Base-by-base conservation (phyloP, 2,888 invertebrate genomes). In the Cyclophora punctaria region DNA sequence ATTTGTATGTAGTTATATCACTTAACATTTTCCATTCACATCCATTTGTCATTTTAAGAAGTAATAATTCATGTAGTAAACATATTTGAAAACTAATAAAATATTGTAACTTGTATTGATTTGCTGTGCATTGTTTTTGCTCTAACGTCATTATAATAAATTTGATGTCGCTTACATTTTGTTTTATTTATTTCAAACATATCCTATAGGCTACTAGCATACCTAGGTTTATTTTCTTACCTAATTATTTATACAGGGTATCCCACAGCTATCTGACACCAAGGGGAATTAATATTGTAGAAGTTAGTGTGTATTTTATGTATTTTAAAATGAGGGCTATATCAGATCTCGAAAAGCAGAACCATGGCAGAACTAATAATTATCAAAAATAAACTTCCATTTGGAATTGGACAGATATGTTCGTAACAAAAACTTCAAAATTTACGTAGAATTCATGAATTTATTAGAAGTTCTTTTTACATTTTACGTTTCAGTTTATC, bases 131-230 rank as follows among this genome's bases (percentile, higher is more conserved):
- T 78, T 75, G 68, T 79, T 77, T 80, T 71, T 71, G 77, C 76
- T 80, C 71, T 76, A 76, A 75, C 66, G 76, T 71, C 66, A 75
- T 72, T 73, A 75, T 52, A 64, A 80, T 72, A 84, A 73, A 74
- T 78, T 37, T 81, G 76, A 83, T 86, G 83, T 85, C 81, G 86
- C 86, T 83, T 81, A 35, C 46, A 64, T 59, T 57, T 34, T 47
- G 44, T 43, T 56, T 64, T 72, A 56, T 47, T 60, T 57, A 44
- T 34, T 45, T 7, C 45, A 20, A 47, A 49, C 6, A 45, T 48
- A 41, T 20, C 20, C 20, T 20, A 20, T 20, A 20, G 20, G 20
- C 20, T 20, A 20, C 20, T 20, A 20, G 20, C 2, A 20, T 20
- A 20, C 20, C 20, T 20, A 20, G 20, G 20, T 20, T 20, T 20